Base-by-base conservation (phyloP, 2,113 vertebrate species). In the Ascaphus truei region DNA sequence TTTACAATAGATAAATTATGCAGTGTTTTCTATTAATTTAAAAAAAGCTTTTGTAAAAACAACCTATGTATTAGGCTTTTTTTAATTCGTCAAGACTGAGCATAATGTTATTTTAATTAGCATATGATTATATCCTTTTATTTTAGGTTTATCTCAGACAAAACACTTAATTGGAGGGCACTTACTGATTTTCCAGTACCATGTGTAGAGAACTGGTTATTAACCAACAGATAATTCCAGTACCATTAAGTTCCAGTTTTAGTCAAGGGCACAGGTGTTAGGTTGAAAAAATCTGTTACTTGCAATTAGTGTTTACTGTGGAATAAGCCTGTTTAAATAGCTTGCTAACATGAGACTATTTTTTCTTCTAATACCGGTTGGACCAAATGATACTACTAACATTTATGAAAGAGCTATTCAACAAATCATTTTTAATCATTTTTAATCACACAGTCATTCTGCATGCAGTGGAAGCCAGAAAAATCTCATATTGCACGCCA, bases 371-470 rank as follows among this genome's bases (percentile, higher is more conserved):
- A 61, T 71, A 52, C 51, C 34, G 34, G 41, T 50, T 71, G 57
- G 57, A 71, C 58, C 33, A 50, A 61, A 52, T 71, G 57, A 61
- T 71, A 61, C 41, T 71, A 61, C 41, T 52, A 41, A 27, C 56
- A 61, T 41, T 71, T 68, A 61, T 61, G 56, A 71, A 53, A 71
- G 50, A 34, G 34, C 67, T 52, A 37, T 41, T 56, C 57, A 71
- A 71, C 57, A 71, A 71, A 71, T 61, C 67, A 61, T 71, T 60
- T 71, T 71, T 71, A 71, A 71, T 61, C 67, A 61, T 71, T 60
- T 71, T 71, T 71, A 71, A 71, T 71, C 61, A 61, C 59, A 61
- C 56, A 61, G 67, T 57, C 66, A 68, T 48, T 68, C 55, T 48
- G 30, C 43, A 31, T 37, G 55, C 26, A 59, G 55, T 33, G 25